Conservation (phyloP, 2,113 vertebrate genomes). For the Psilopogon haemacephalus region DNA sequence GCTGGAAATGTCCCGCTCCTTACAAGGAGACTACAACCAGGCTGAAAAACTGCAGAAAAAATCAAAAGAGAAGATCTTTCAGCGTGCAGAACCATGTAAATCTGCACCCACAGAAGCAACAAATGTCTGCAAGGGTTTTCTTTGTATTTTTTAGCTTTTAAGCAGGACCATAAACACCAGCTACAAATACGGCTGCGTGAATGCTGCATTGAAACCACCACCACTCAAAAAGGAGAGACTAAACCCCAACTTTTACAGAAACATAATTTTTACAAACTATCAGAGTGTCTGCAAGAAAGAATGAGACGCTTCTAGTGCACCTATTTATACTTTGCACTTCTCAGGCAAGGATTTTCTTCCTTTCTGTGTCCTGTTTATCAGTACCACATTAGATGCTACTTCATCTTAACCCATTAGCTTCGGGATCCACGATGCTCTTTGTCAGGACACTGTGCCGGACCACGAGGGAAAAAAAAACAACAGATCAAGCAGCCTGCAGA, state of each 20-base stretch:
- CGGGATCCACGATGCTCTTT: rapidly evolving
- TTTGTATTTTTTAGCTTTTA: neutral
- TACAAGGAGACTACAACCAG: neutral
- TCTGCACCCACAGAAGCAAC: neutral
- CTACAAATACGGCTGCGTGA: neutral
- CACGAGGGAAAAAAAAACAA: neutral
- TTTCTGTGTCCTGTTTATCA: neutral
- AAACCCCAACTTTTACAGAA: neutral
- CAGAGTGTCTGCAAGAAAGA: rapidly evolving
- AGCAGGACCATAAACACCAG: neutral
- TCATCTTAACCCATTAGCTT: neutral
- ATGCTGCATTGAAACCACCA: neutral
- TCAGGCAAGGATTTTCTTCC: neutral
- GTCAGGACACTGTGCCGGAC: neutral
- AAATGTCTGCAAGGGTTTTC: neutral
- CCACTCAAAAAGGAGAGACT: rapidly evolving
- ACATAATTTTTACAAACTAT: neutral
- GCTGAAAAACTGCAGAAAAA: neutral
- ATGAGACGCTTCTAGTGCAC: neutral
- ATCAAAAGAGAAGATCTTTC: neutral
- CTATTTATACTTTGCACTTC: neutral
- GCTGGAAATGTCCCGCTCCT: neutral
- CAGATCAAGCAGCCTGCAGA: neutral
- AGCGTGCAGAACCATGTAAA: neutral
- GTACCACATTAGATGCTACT: neutral